phyloP scores from a whole-genome alignment of 2,888 invertebrate species.

The Aromia moschata region DNA sequence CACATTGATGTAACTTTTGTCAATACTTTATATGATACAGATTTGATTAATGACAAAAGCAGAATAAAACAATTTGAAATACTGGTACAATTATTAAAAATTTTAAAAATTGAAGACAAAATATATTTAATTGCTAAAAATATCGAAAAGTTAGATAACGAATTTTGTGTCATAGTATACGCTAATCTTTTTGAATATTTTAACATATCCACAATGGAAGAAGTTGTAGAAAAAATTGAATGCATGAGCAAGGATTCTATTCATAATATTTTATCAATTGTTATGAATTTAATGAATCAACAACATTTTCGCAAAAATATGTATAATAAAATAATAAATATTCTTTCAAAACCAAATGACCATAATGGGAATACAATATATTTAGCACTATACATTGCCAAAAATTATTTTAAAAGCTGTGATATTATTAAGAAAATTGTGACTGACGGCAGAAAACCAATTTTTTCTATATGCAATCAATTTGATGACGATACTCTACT shows the following conservation, averaged over 20 bases:
- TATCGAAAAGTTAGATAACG: not conserved
- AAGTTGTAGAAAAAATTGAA: conserved; percentile 1
- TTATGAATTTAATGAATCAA: conserved; percentile 1
- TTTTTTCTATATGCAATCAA: too few relatives aligned
- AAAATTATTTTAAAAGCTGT: not conserved
- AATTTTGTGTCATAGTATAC: not conserved
- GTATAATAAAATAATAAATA: conserved; percentile 6
- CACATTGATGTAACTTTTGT: conserved; percentile 1
- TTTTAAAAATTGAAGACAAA: conserved; percentile 3
- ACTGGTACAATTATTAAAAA: conserved; percentile 9
- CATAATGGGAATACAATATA: not conserved
- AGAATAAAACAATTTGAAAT: conserved; percentile 7
- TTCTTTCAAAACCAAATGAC: conserved; percentile 1
- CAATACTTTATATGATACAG: not conserved
- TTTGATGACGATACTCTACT: not conserved
- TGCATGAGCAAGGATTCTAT: not conserved
- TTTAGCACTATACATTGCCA: not conserved
- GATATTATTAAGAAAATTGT: not conserved
- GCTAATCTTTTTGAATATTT: not conserved
- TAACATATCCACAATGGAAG: not conserved
- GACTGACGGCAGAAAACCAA: too few relatives aligned
- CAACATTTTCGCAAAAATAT: conserved; percentile 4
- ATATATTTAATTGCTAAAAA: not conserved
- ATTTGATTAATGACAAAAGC: not conserved
- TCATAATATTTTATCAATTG: conserved; percentile 1